These are phyloP conservation scores for Cylindroiulus punctatus DNA, from an alignment of 2,888 invertebrate species.

Conservation along the genomic window DNA sequence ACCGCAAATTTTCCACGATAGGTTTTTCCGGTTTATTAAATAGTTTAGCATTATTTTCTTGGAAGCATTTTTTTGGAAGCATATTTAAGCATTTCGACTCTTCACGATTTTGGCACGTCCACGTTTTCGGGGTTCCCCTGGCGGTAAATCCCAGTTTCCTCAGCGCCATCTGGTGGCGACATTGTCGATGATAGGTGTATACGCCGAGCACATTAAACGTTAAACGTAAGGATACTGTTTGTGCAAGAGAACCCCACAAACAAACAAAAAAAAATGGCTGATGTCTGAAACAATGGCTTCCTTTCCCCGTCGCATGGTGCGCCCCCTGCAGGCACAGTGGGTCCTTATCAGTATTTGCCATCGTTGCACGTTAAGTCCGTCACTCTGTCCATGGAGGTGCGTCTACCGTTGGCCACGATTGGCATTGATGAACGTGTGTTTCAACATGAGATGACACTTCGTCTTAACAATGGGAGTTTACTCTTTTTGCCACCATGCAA, in stretches of 20 bases:
- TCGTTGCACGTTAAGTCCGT: slow-evolving; percentile 14
- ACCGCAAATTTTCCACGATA: not conserved
- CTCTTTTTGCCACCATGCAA: slow-evolving; percentile 49
- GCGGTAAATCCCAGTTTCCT: not conserved
- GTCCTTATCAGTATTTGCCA: not conserved
- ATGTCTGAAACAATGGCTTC: slow-evolving; percentile 23
- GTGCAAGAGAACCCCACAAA: not conserved
- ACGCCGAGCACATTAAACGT: not conserved
- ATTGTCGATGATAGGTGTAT: not conserved
- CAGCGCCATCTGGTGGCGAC: not conserved
- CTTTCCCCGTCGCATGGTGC: not conserved
- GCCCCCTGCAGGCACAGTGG: not conserved
- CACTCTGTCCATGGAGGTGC: slow-evolving; percentile 37
- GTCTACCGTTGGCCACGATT: slow-evolving; percentile 34
- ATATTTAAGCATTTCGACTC: too few species aligned
- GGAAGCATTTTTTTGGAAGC: too few species aligned
- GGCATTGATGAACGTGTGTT: slow-evolving; percentile 50
- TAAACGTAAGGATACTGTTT: not conserved
- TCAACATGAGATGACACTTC: slow-evolving; percentile 48
- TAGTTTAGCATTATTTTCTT: not conserved
- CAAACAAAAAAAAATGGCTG: not conserved
- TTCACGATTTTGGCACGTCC: not conserved
- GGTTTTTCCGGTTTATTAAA: not conserved
- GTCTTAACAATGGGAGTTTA: slow-evolving; percentile 43
- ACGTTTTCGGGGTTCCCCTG: not conserved